These are phyloP conservation scores for Anser cygnoides DNA, from an alignment of 2,113 vertebrate species.

Conservation along the genomic window DNA sequence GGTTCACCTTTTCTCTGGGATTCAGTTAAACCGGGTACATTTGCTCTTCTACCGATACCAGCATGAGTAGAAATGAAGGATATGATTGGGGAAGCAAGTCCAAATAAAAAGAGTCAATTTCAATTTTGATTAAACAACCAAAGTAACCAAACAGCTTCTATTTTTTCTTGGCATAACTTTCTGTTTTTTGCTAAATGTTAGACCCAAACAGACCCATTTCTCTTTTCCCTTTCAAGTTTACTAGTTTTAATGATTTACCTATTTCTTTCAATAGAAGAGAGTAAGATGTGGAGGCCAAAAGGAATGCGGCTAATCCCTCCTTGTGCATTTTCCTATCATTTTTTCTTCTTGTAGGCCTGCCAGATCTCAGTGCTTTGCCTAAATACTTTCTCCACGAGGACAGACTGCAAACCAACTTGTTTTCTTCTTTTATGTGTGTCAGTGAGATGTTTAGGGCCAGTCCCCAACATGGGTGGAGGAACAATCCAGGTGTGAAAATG, in stretches of 20 bases:
- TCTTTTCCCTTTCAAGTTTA: neutral
- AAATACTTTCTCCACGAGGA: neutral
- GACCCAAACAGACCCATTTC: neutral
- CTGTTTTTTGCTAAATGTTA: neutral
- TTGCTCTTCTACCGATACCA: neutral
- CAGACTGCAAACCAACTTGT: slow-evolving; percentile 26
- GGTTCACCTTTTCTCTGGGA: neutral
- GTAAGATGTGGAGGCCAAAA: neutral
- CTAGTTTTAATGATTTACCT: neutral
- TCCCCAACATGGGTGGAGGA: slow-evolving; percentile 52
- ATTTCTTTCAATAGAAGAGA: neutral
- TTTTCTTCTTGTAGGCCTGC: slow-evolving; percentile 27
- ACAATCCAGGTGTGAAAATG: slow-evolving; percentile 65
- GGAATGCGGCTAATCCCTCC: neutral
- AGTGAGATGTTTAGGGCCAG: slow-evolving; percentile 29
- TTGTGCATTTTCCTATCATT: neutral
- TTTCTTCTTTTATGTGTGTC: slow-evolving; percentile 38
- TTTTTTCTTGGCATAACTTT: neutral
- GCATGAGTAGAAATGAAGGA: neutral
- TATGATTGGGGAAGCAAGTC: neutral
- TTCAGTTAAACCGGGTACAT: neutral
- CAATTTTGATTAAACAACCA: neutral
- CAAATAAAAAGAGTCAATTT: neutral
- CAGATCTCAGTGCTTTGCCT: slow-evolving; percentile 34
- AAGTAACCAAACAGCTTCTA: neutral